Conservation (phyloP, 2,113 vertebrate species). For the Rhinolophus ferrumequinum region DNA sequence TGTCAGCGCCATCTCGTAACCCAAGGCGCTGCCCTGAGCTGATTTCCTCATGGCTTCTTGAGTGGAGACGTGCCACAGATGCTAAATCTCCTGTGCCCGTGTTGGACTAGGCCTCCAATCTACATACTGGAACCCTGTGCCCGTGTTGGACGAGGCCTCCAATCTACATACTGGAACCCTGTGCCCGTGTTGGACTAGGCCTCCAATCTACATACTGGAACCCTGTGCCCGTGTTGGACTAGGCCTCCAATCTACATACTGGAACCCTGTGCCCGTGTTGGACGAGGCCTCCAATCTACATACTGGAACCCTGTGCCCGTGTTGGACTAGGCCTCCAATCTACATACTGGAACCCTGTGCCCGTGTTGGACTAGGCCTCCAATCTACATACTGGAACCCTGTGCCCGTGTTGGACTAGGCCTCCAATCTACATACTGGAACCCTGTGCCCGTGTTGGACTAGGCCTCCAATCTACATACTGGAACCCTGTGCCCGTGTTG, state of each 20-base stretch:
- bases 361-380: too few species aligned
- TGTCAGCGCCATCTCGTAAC: background rate
- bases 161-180: background rate
- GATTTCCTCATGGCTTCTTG: conserved; percentile 31
- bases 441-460: too few species aligned
- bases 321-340: too few species aligned
- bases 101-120: background rate
- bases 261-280: too few species aligned
- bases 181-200: background rate
- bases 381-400: too few species aligned
- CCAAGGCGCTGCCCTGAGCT: background rate
- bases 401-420: too few species aligned
- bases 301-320: too few species aligned
- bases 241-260: background rate
- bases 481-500: too few species aligned
- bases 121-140: background rate
- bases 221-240: background rate
- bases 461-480: background rate
- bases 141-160: background rate
- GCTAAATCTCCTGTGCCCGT: background rate
- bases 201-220: background rate
- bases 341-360: too few species aligned
- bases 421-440: too few species aligned
- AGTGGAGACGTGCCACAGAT: background rate
- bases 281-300: too few species aligned